These are phyloP conservation scores for Arge pagana DNA, from an alignment of 2,888 invertebrate genomes.

Conservation along the genomic window DNA sequence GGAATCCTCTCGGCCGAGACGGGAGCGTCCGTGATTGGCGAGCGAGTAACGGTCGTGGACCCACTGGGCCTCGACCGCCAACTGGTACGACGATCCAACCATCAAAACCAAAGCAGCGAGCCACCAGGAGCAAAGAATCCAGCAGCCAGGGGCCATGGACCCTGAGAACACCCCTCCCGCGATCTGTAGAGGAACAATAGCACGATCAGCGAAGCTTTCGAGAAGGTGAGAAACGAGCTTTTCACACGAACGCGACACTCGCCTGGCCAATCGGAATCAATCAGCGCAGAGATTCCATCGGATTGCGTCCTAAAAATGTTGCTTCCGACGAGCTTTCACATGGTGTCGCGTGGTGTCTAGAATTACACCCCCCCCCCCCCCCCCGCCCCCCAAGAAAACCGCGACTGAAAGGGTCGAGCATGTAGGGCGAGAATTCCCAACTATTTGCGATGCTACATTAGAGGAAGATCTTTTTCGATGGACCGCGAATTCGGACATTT, in stretches of 20 bases:
- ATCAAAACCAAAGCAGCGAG: constrained; percentile 48
- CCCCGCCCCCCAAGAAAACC: no score
- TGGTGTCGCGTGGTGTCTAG: no score
- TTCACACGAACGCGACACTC: neutral
- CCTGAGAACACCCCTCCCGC: constrained; percentile 36
- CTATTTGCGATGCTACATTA: no score
- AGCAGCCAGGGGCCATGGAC: constrained; percentile 58
- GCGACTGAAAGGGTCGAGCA: no score
- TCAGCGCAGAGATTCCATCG: no score
- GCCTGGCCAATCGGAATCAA: constrained; percentile 4
- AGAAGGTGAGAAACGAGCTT: constrained; percentile 2
- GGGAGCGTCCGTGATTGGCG: constrained; percentile 30
- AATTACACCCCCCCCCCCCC: no score
- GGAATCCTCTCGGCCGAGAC: constrained; percentile 31
- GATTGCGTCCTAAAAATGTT: neutral
- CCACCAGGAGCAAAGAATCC: constrained; percentile 52
- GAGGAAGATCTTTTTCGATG: no score
- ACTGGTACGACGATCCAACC: constrained; percentile 41
- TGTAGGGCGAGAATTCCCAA: no score
- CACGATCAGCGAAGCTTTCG: constrained; percentile 1
- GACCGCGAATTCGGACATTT: no score
- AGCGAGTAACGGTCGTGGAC: constrained; percentile 35
- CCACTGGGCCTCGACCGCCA: constrained; percentile 34
- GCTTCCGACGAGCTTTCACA: neutral
- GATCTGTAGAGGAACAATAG: constrained; percentile 34